Evolutionary conservation across 2,888 invertebrate genomes (phyloP).

Genomic region (Neoascia interrupta): DNA sequence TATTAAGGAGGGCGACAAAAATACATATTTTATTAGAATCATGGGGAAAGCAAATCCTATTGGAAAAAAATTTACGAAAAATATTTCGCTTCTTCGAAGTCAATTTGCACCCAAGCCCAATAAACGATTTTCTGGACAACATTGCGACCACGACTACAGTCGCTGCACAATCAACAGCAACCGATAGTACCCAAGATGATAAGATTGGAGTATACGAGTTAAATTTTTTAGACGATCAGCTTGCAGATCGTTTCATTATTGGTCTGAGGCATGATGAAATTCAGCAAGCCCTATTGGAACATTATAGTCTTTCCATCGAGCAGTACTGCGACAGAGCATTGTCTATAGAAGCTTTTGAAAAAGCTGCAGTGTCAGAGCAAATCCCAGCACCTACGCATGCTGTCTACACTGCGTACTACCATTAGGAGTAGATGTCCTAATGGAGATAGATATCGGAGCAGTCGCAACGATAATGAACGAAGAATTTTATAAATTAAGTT

Average conservation of each 20-base stretch:
- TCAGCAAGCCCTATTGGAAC: not conserved
- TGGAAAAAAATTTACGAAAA: not conserved
- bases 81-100: not conserved
- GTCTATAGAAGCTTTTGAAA: not conserved
- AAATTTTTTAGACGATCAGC: not conserved
- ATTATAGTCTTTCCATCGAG: not conserved
- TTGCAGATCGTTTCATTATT: not conserved
- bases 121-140: too few species aligned
- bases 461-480: conserved; percentile 3
- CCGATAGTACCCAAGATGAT: not conserved
- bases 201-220: not conserved
- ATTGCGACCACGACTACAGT: not conserved
- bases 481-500: conserved; percentile 13
- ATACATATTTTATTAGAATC: not conserved
- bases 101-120: not conserved
- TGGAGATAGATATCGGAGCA: conserved; percentile 11
- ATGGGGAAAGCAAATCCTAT: conserved; percentile 1
- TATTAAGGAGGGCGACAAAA: not conserved
- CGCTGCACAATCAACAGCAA: not conserved
- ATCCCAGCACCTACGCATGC: too few species aligned
- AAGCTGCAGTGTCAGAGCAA: too few species aligned
- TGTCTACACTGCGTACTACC: too few species aligned
- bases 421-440: not conserved
- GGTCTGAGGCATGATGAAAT: conserved; percentile 5
- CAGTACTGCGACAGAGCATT: conserved; percentile 1